Conservation (phyloP, 2,113 vertebrate genomes). For the Phoxinus phoxinus region DNA sequence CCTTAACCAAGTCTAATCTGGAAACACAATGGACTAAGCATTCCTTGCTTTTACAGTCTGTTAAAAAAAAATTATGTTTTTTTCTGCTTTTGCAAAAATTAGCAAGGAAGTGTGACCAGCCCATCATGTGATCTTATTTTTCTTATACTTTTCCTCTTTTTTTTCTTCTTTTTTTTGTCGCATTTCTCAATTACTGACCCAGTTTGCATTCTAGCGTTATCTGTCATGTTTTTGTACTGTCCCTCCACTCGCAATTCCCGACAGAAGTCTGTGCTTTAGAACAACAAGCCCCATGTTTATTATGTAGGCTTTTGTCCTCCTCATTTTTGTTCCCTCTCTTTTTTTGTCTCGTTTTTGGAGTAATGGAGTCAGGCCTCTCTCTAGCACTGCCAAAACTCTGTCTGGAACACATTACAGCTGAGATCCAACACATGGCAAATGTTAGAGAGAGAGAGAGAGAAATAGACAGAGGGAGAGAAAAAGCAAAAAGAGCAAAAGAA, state of each 20-base stretch:
- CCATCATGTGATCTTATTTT: constrained; percentile 25
- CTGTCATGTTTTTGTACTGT: background rate
- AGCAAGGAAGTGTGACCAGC: constrained; percentile 7
- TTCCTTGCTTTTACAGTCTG: constrained; percentile 14
- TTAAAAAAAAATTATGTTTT: background rate
- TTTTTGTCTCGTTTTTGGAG: constrained; percentile 38
- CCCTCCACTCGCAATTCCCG: constrained; percentile 10
- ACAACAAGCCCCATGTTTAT: constrained; percentile 16
- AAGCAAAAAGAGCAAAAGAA: constrained; percentile 62
- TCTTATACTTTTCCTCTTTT: background rate
- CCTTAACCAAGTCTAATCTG: background rate
- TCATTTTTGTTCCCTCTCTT: constrained; percentile 11
- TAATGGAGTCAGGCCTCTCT: constrained; percentile 53
- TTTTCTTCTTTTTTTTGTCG: background rate
- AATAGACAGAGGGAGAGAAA: constrained; percentile 49
- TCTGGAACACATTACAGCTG: constrained; percentile 82
- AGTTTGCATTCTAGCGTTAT: background rate
- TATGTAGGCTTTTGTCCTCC: constrained; percentile 28
- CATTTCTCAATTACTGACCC: background rate
- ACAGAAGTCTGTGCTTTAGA: constrained; percentile 17
- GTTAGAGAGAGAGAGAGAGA: constrained; percentile 72
- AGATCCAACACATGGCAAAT: constrained; percentile 84
- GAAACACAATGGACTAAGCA: background rate
- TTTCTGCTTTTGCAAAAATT: background rate
- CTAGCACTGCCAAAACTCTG: constrained; percentile 66